Evolutionary conservation across 2,113 vertebrate species (phyloP), one percentile per base, ranked within the genome.

Genomic region (Triplophysa rosa): DNA sequence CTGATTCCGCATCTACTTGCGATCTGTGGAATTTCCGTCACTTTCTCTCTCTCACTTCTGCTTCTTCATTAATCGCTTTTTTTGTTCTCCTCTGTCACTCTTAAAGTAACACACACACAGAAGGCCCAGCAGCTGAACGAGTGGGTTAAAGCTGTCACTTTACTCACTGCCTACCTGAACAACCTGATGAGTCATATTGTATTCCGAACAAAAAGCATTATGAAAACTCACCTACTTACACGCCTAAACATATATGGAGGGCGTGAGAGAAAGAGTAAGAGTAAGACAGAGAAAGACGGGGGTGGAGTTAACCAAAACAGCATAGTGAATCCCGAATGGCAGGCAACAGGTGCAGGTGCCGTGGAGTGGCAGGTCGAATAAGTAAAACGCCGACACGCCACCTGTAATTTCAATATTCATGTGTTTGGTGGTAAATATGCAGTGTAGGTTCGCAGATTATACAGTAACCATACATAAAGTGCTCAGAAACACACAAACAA

Each of bases 381-480:
- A 42, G 61, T 37, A 66, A 64, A 66, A 21, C 17, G 33, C 61
- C 47, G 33, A 67, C 62, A 54, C 47, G 66, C 67, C 79, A 70
- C 71, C 62, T 78, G 59, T 65, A 75, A 47, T 80, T 82, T 81
- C 64, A 69, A 69, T 71, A 71, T 80, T 68, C 49, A 70, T 84
- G 71, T 63, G 56, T 70, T 77, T 7, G 12, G 24, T 66, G 74
- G 79, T 84, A 81, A 84, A 84, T 81, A 81, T 81, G 64, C 76
- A 79, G 80, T 7, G 83, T 70, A 54, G 65, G 64, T 81, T 83
- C 82, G 52, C 82, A 82, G 76, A 73, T 82, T 72, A 82, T 59
- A 82, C 33, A 75, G 58, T 40, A 37, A 68, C 37, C 19, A 59
- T 23, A 62, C 66, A 74, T 78, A 73, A 78, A 73, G 69, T 33